Evolutionary conservation across 2,888 invertebrate genomes (phyloP), one percentile per base, ranked within the genome.

Genomic region (Lasioglossum calceatum): DNA sequence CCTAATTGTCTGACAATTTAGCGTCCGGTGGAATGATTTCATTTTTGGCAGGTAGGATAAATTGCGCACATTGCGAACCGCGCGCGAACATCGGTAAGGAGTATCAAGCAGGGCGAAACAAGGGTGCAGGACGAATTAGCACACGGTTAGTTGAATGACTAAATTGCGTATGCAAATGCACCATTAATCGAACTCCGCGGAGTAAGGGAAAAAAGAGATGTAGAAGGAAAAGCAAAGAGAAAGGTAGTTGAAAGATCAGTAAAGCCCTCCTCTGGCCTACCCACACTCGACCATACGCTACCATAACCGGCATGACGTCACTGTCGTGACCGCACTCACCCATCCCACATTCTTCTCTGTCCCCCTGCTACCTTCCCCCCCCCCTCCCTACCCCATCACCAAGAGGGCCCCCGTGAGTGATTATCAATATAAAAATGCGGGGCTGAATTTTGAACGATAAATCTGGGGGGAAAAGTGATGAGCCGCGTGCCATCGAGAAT

Each of bases 391-490:
- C 79, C 87, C 79, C 87, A 70, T 64, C 27, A 14, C 3, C 64
- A 19, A 64, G 64, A 64, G 27, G 70, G 54, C 75, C 72, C 73
- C 80, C 82, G 80, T 64, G 77, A 87, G 89, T 90, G 92, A 93
- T 93, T 93, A 94, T 92, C 92, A 92, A 90, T 92, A 92, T 94
- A 91, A 93, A 94, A 93, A 94, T 93, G 92, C 92, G 87, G 79
- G 85, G 87, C 89, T 87, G 90, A 92, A 93, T 93, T 92, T 92
- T 92, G 90, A 90, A 90, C 93, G 93, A 94, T 94, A 94, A 94
- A 94, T 94, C 93, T 88, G 86, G 89, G 90, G 91, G 90, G 91
- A 83, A 87, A 85, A 85, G 90, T 91, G 93, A 93, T 91, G 93
- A 93, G 93, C 89, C 86, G 89, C 88, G 88, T 88, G 88, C 88